Evolutionary conservation across 2,888 invertebrate genomes (phyloP).

Genomic region (Kuschelorhynchus macadamiae): DNA sequence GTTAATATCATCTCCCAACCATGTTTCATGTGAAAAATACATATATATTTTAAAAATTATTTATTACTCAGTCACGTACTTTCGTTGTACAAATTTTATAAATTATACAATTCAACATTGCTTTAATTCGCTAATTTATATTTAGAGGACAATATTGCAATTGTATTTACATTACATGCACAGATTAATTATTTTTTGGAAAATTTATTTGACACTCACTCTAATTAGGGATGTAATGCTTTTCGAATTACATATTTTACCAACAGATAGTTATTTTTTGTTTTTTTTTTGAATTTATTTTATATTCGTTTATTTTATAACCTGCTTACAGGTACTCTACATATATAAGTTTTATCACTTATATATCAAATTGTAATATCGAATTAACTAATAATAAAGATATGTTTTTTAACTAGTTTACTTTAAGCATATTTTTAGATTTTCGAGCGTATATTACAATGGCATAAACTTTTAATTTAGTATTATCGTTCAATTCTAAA

Average conservation of each 20-base stretch:
- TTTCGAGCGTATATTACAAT: too few species aligned
- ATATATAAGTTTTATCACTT: too few species aligned
- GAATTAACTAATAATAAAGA: too few species aligned
- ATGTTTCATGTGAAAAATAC: conserved; percentile 26
- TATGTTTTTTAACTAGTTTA: too few species aligned
- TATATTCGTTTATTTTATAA: too few species aligned
- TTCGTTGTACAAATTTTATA: conserved; percentile 48
- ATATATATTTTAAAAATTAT: conserved; percentile 46
- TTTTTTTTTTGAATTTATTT: too few species aligned
- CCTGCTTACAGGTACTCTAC: too few species aligned
- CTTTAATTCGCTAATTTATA: conserved; percentile 49
- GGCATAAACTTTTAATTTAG: too few species aligned
- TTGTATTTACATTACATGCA: conserved; percentile 26
- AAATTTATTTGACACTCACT: conserved; percentile 31
- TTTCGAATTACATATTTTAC: conserved; percentile 26
- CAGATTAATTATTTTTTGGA: conserved; percentile 39
- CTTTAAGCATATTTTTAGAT: too few species aligned
- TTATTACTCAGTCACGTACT: conserved; percentile 44
- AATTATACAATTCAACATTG: conserved; percentile 48
- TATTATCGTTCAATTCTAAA: too few species aligned
- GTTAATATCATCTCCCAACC: too few species aligned
- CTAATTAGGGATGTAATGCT: conserved; percentile 29
- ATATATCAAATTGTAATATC: too few species aligned
- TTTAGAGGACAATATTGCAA: conserved; percentile 43
- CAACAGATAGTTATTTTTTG: not conserved